phyloP scores from a whole-genome alignment of 2,113 vertebrate species.

The Miniopterus natalensis region DNA sequence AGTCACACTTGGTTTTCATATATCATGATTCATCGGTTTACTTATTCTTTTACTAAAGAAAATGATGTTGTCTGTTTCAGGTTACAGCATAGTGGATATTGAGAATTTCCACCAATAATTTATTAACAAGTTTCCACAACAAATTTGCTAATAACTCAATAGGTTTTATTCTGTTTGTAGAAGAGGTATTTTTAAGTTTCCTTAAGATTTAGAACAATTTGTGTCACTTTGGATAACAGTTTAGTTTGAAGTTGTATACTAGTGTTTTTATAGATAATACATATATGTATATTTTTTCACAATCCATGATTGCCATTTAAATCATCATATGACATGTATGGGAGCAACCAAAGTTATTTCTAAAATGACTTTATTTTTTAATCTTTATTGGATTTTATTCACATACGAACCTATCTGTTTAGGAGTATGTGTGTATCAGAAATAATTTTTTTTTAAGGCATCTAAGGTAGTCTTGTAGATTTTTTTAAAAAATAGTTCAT shows the following conservation, averaged over 20 bases:
- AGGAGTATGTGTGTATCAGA: slow-evolving; percentile 39
- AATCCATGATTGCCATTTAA: slow-evolving; percentile 58
- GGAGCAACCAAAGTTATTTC: slow-evolving; percentile 73
- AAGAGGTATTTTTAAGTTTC: slow-evolving; percentile 60
- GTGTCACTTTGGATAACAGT: slow-evolving; percentile 57
- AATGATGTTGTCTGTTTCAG: slow-evolving; percentile 32
- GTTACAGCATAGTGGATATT: slow-evolving; percentile 46
- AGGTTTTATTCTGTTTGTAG: slow-evolving; percentile 62
- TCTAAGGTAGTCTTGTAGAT: not conserved
- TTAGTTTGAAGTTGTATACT: slow-evolving; percentile 65
- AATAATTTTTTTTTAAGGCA: slow-evolving; percentile 51
- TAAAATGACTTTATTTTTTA: slow-evolving; percentile 65
- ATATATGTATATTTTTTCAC: slow-evolving; percentile 59
- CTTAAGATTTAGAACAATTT: slow-evolving; percentile 60
- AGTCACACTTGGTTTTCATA: slow-evolving; percentile 4
- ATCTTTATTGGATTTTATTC: slow-evolving; percentile 63
- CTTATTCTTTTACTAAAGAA: slow-evolving; percentile 59
- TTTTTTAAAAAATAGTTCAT: slow-evolving; percentile 60
- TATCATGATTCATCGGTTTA: slow-evolving; percentile 28
- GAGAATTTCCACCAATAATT: slow-evolving; percentile 68
- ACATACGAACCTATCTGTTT: slow-evolving; percentile 44
- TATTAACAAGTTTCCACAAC: slow-evolving; percentile 64
- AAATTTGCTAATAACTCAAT: slow-evolving; percentile 57
- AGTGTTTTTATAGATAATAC: slow-evolving; percentile 67
- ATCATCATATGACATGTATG: slow-evolving; percentile 17